A percentile compares a stretch with the other conserved stretches of the same genome.
phyloP scores from a whole-genome alignment of 1,140 invertebrate species.

The Tetramorium parvispinum region DNA sequence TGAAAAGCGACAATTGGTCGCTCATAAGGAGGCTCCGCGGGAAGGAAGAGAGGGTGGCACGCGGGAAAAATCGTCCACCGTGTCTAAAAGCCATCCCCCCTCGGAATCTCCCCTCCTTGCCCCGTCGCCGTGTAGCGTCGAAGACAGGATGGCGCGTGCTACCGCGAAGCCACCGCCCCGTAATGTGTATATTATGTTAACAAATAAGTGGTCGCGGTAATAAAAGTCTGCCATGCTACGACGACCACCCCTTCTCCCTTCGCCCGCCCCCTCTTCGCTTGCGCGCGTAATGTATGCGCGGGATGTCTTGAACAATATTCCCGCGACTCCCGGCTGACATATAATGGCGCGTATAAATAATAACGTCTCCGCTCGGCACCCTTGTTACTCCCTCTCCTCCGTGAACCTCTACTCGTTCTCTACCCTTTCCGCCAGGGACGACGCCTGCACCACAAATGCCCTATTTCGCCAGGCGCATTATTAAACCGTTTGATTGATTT shows the following conservation, averaged over 20 bases:
- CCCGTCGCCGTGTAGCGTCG: slow-evolving; percentile 14
- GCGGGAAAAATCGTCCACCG: slow-evolving; percentile 78
- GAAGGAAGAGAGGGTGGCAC: slow-evolving; percentile 14
- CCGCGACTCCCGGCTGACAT: slow-evolving; percentile 77
- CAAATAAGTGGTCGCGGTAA: slow-evolving; percentile 83
- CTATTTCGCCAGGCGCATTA: background rate
- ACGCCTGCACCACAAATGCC: slow-evolving; percentile 18
- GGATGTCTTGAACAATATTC: slow-evolving; percentile 83
- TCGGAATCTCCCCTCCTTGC: background rate
- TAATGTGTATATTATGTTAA: slow-evolving; percentile 85
- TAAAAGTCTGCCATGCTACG: slow-evolving; percentile 77
- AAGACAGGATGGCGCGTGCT: slow-evolving; percentile 66
- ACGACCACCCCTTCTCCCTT: slow-evolving; percentile 37
- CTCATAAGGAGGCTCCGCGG: slow-evolving; percentile 29
- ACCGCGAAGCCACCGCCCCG: slow-evolving; percentile 59
- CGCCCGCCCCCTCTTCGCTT: slow-evolving; percentile 14
- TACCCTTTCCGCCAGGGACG: slow-evolving; percentile 52
- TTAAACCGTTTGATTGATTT: slow-evolving; percentile 27
- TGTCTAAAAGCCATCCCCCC: slow-evolving; percentile 77
- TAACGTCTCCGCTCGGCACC: slow-evolving; percentile 69
- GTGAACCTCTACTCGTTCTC: slow-evolving; percentile 9
- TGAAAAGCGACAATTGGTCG: slow-evolving; percentile 16
- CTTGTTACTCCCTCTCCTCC: slow-evolving; percentile 45
- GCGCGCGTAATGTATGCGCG: slow-evolving; percentile 80
- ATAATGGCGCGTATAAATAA: slow-evolving; percentile 82